These are phyloP conservation scores for Sebastiscus albofasciatus DNA, from an alignment of 2,797 vertebrate species.

Conservation along the genomic window DNA sequence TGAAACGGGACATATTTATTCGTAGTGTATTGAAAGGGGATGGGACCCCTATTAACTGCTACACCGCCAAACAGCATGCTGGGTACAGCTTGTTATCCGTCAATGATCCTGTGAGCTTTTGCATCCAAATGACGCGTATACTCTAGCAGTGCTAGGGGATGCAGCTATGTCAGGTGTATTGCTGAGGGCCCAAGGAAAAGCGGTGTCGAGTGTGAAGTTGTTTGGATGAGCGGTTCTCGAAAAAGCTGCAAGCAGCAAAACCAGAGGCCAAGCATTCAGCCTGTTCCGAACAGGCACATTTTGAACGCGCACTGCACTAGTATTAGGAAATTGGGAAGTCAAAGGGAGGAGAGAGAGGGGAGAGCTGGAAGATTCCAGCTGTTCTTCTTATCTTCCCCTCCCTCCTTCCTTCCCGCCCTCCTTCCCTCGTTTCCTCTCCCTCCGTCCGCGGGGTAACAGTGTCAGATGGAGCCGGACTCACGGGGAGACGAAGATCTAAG, in stretches of 20 bases:
- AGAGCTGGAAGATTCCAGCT: conserved; percentile 64
- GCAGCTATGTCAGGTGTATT: background rate
- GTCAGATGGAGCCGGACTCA: conserved; percentile 67
- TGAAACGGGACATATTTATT: background rate
- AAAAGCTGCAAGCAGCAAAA: background rate
- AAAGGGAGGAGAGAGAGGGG: conserved; percentile 35
- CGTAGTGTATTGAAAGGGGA: background rate
- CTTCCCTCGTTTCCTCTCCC: conserved; percentile 52
- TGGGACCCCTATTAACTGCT: background rate
- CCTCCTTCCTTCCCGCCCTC: conserved; percentile 31
- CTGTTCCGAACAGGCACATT: background rate
- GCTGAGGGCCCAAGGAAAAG: background rate
- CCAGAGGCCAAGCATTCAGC: background rate
- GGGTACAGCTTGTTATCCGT: background rate
- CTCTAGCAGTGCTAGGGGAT: background rate
- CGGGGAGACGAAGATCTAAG: conserved; percentile 68
- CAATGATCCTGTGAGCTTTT: background rate
- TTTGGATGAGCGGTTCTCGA: background rate
- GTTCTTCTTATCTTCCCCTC: conserved; percentile 59
- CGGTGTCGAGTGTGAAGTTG: background rate
- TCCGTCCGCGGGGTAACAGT: conserved; percentile 49
- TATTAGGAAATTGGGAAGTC: conserved; percentile 55
- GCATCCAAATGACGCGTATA: background rate
- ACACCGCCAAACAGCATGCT: background rate
- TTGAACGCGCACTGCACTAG: background rate